Base-by-base conservation (phyloP, 2,888 invertebrate genomes). In the Lamellibrachia satsuma region DNA sequence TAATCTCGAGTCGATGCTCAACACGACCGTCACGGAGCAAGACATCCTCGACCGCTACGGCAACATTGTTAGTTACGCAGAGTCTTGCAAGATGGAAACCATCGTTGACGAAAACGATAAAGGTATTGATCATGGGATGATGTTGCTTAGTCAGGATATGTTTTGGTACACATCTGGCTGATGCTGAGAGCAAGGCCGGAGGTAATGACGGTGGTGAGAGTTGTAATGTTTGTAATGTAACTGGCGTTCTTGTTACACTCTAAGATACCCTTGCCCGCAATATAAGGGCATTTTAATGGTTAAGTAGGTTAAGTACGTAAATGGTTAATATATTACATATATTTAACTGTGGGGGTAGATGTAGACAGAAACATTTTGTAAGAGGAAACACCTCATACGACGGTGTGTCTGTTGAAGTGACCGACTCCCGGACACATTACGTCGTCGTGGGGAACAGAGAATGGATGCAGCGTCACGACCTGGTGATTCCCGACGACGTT, bases 381-480 rank as follows among this genome's bases (percentile, higher is more conserved):
- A 39, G 39, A 39, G 39, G 39, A 39, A 39, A 39, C 39, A 39
- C 39, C 39, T 39, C 39, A 39, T 39, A 39, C 39, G 39, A 75
- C 75, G 22, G 15, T 75, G 75, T 75, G 15, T 75, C 52, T 11
- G 3, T 55, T 22, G 92, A 51, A 39, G 92, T 90, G 27, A 11
- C 52, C 11, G 91, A n/a, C n/a, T 52, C 52, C 8, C 91, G 93
- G 0, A 94, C 95, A 3, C 95, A 95, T 92, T 94, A 97, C 92
- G 98, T 99, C 9, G 97, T 98, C 22, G 98, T 99, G 93, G 99
- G 99, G 1, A 99, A 99, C 96, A 97, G 99, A 15, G 99, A 99
- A 96, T 99, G 99, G 99, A 98, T 99, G 98, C 97, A 97, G 91
- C 97, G 98, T 91, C 99, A 99, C 96, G 98, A 98, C 0, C 97